A percentile compares a stretch with the other conserved stretches of the same genome.
phyloP scores from a whole-genome alignment of 2,888 invertebrate genomes.

The Xestia xanthographa region DNA sequence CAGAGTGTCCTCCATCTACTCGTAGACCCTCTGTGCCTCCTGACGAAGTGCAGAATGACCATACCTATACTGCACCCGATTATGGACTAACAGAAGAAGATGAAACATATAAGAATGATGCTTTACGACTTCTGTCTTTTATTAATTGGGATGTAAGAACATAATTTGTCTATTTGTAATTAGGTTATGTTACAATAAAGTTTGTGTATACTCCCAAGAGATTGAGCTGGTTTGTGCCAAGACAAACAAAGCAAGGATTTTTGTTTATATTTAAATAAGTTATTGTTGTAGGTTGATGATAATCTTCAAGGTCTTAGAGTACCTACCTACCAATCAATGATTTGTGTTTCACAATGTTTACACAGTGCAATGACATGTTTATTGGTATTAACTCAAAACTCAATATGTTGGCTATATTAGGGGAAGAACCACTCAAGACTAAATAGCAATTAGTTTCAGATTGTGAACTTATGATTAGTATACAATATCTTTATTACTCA shows the following conservation, averaged over 20 bases:
- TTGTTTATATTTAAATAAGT: too few relatives aligned
- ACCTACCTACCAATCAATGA: constrained; percentile 11
- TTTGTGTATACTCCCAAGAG: constrained; percentile 3
- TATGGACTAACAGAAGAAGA: constrained; percentile 81
- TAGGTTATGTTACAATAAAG: constrained; percentile 18
- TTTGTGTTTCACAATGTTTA: background rate
- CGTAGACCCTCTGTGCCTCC: constrained; percentile 65
- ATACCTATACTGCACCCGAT: constrained; percentile 73
- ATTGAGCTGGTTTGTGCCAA: constrained; percentile 4
- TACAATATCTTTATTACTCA: background rate
- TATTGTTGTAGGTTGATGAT: too few relatives aligned
- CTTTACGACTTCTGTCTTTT: constrained; percentile 92
- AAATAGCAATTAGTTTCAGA: background rate
- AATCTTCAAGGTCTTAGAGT: constrained; percentile 27
- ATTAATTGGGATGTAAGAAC: constrained; percentile 93
- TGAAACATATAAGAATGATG: constrained; percentile 90
- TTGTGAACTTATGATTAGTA: constrained; percentile 1
- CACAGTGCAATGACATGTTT: background rate
- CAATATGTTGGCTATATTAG: background rate
- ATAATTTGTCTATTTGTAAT: constrained; percentile 50
- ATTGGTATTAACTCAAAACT: background rate
- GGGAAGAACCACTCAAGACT: constrained; percentile 9
- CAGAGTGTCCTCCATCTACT: constrained; percentile 71
- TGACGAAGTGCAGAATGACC: constrained; percentile 71
- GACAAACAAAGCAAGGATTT: too few relatives aligned